phyloP scores from a whole-genome alignment of 2,113 vertebrate genomes.

The Dissostichus mawsoni region DNA sequence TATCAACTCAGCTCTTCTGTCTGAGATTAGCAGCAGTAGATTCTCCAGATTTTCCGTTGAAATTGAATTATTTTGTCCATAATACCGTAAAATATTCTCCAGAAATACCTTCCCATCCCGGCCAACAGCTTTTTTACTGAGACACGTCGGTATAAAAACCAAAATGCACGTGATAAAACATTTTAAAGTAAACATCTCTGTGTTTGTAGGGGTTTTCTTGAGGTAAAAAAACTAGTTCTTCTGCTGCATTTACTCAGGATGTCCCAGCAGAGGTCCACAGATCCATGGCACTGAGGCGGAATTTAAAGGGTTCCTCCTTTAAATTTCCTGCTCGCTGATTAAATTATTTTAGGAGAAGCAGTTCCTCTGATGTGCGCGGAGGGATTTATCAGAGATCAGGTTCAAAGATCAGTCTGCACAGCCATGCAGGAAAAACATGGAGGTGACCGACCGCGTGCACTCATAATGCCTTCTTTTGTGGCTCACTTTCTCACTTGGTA shows the following conservation, averaged over 20 bases:
- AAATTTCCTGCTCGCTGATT: background rate
- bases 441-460: slow-evolving; percentile 62
- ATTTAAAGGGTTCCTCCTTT: background rate
- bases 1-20: slow-evolving; percentile 45
- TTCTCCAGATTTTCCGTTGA: slow-evolving; percentile 66
- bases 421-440: slow-evolving; percentile 5
- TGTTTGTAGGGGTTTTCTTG: background rate
- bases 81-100: slow-evolving; percentile 73
- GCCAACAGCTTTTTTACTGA: background rate
- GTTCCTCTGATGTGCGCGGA: background rate
- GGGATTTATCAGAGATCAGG: slow-evolving; percentile 19
- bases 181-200: slow-evolving; percentile 15
- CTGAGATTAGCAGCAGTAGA: slow-evolving; percentile 74
- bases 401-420: slow-evolving; percentile 70
- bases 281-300: slow-evolving; percentile 12
- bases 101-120: slow-evolving; percentile 36
- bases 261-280: background rate
- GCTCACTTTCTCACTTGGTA: slow-evolving; percentile 22
- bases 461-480: slow-evolving; percentile 43
- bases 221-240: background rate
- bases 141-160: background rate
- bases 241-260: slow-evolving; percentile 2
- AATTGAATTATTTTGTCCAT: slow-evolving; percentile 72
- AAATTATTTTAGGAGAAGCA: background rate
- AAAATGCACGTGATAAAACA: slow-evolving; percentile 7